Evolutionary conservation across 2,888 invertebrate genomes (phyloP).

Genomic region (Hyposoter didymator): DNA sequence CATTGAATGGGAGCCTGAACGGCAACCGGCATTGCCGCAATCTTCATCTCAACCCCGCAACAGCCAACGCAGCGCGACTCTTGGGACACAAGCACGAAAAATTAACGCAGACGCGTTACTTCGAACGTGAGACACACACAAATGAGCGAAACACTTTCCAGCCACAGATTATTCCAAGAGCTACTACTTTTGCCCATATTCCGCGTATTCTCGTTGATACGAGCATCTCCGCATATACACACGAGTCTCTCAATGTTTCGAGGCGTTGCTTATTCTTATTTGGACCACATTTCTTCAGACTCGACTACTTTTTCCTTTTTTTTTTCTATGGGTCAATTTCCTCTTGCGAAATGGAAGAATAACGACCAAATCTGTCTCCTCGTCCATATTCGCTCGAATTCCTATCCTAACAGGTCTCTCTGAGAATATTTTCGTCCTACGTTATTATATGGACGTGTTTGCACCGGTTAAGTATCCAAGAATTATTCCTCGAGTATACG

Average conservation of each 20-base stretch:
- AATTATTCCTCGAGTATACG: slow-evolving; percentile 19
- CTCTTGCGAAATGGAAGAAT: not conserved
- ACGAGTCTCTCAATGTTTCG: not conserved
- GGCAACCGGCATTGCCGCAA: slow-evolving; percentile 48
- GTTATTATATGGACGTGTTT: not conserved
- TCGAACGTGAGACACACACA: slow-evolving; percentile 28
- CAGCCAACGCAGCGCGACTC: slow-evolving; percentile 17
- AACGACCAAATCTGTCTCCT: not conserved
- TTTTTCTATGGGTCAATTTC: not conserved
- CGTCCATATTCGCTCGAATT: not conserved
- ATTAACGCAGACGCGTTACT: slow-evolving; percentile 53
- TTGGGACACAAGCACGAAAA: slow-evolving; percentile 44
- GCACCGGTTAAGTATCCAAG: slow-evolving; percentile 18
- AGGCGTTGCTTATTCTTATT: not conserved
- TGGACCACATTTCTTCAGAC: not conserved
- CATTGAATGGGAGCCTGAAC: slow-evolving; percentile 55
- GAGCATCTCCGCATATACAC: not conserved
- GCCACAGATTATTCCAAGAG: slow-evolving; percentile 43
- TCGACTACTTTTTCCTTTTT: not conserved
- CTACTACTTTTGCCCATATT: slow-evolving; percentile 54
- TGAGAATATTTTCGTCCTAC: not conserved
- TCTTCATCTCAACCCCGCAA: slow-evolving; percentile 38
- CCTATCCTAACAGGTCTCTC: not conserved
- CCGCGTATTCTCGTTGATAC: slow-evolving; percentile 20
- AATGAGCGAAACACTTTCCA: not conserved